phyloP scores from a whole-genome alignment of 2,797 vertebrate genomes.

The Diglossa cyanea region DNA sequence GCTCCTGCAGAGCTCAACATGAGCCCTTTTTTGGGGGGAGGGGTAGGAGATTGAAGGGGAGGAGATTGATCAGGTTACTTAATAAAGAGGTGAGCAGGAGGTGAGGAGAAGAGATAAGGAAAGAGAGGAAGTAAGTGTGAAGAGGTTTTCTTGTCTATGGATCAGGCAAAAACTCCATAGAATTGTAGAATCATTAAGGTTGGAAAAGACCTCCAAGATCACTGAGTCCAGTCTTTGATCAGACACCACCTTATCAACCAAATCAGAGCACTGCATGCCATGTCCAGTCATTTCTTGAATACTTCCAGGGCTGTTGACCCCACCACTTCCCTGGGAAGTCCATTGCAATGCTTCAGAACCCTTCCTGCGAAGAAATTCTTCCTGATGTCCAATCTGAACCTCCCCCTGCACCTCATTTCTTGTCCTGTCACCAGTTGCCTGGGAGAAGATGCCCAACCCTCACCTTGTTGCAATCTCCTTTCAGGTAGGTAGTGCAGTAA shows the following conservation, averaged over 20 bases:
- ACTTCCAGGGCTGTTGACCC: background rate
- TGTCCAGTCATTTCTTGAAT: background rate
- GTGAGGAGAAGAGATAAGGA: background rate
- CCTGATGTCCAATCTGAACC: background rate
- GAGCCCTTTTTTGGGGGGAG: accelerated
- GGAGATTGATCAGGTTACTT: accelerated
- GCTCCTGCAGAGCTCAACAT: background rate
- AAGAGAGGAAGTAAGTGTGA: background rate
- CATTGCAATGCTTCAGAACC: background rate
- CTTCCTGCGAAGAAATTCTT: background rate
- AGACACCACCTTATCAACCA: background rate
- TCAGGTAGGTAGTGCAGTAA: background rate
- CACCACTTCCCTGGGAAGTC: background rate
- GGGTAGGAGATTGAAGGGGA: accelerated
- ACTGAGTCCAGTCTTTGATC: background rate
- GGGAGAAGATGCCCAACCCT: accelerated
- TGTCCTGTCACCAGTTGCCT: background rate
- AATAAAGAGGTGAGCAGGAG: background rate
- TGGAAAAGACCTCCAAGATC: background rate
- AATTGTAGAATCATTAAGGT: background rate
- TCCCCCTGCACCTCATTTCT: background rate
- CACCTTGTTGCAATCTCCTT: background rate
- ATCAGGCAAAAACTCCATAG: background rate
- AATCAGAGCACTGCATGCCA: background rate
- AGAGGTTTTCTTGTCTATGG: background rate